Evolutionary conservation across 2,113 vertebrate species (phyloP), one percentile per base, ranked within the genome.

Genomic region (Pavo muticus): DNA sequence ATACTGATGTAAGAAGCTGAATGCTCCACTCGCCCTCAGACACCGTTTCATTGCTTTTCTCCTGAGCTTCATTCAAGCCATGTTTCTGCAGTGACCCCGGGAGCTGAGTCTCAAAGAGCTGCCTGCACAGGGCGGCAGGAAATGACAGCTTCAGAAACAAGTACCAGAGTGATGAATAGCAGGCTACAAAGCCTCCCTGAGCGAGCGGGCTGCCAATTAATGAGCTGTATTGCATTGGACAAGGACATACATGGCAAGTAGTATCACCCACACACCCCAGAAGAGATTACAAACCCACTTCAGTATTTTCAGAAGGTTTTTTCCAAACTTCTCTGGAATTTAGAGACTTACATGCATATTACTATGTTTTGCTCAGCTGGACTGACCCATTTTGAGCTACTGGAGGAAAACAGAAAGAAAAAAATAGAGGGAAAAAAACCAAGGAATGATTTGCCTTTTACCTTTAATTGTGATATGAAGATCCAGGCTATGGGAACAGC

Each of bases 111-210:
- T 94, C 76, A 29, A 84, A 57, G 90, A 94, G 69, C 82, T 75
- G 94, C 84, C 90, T 90, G 68, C 87, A 77, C 81, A 77, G 5
- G 87, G 80, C 88, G 70, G 93, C 79, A 93, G 95, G 93, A 97
- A 95, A 84, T 90, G 93, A 92, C 90, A 93, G 94, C 89, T 84
- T 96, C 2, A 18, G 94, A 93, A 96, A 92, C 57, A 81, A 93
- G 84, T 19, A 90, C 85, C 91, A 64, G 94, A 78, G 93, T 87
- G 93, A 96, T 73, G 90, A 96, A 91, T 45, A 73, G 88, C 94
- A 92, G 88, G 80, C 94, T 90, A 23, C 54, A 18, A 59, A 79
- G 85, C 84, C 84, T 94, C 94, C 90, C 39, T 42, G 77, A 6
- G 0, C 85, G 63, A 95, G 47, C 4, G 5, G 14, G 27, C 84